Conservation (phyloP, 2,888 invertebrate genomes). For the Caenorhabditis doughertyi region DNA sequence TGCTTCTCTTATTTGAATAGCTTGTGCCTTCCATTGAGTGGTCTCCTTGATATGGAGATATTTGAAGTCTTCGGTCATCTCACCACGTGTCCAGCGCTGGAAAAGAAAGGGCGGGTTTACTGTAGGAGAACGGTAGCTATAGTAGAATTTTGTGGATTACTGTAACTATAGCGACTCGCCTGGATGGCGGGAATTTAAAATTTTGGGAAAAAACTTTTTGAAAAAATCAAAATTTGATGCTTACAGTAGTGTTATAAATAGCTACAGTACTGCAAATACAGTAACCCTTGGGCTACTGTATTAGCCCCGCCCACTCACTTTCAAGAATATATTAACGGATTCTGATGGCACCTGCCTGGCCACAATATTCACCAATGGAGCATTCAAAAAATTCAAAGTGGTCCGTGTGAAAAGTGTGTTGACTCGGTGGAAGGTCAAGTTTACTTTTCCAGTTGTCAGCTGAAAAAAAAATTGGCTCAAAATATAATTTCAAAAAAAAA, state of each 20-base stretch:
- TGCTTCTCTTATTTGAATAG: conserved; percentile 11
- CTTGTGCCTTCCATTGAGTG: conserved; percentile 28
- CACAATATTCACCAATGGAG: neutral
- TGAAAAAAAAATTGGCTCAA: neutral
- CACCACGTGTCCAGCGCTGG: conserved; percentile 41
- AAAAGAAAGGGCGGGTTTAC: conserved; percentile 3
- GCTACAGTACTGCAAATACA: neutral
- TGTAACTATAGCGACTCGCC: too few species aligned
- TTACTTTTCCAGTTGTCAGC: conserved; percentile 29
- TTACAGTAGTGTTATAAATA: too few species aligned
- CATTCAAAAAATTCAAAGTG: conserved; percentile 8
- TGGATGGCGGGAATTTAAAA: neutral
- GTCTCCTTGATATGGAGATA: conserved; percentile 21
- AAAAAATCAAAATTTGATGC: too few species aligned
- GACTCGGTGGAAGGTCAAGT: conserved; percentile 11
- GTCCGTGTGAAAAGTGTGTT: conserved; percentile 11
- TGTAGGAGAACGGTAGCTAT: neutral
- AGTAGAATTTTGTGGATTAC: too few species aligned
- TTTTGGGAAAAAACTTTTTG: neutral
- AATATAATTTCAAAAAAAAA: too few species aligned
- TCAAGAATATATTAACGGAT: conserved; percentile 27
- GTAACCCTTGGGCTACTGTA: too few species aligned
- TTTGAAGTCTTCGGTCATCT: conserved; percentile 31
- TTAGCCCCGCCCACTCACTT: neutral
- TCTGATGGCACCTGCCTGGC: conserved; percentile 36